A percentile compares a stretch with the other conserved stretches of the same genome.
phyloP scores from a whole-genome alignment of 2,888 invertebrate species.

The Chloroclysta siterata region DNA sequence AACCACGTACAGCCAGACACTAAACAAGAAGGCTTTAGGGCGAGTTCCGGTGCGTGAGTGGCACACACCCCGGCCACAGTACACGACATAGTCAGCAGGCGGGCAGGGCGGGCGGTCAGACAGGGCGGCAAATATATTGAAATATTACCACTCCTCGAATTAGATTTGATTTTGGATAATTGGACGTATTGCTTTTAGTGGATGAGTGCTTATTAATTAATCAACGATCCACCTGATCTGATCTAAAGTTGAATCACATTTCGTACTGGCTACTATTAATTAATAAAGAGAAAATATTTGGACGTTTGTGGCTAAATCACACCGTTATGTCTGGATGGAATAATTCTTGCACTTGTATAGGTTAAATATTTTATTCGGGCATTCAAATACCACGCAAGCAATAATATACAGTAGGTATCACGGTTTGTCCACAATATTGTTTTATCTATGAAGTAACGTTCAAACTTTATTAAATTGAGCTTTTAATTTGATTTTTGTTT shows the following conservation, averaged over 20 bases:
- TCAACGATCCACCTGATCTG: conserved; percentile 14
- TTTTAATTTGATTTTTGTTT: too few relatives aligned
- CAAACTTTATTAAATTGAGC: too few relatives aligned
- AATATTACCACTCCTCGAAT: conserved; percentile 54
- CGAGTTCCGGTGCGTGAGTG: conserved; percentile 65
- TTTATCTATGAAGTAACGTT: too few relatives aligned
- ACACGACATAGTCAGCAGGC: conserved; percentile 22
- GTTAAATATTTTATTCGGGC: too few relatives aligned
- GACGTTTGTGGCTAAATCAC: too few relatives aligned
- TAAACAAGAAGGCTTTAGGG: conserved; percentile 59
- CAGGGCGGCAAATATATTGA: conserved; percentile 42
- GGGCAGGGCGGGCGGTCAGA: conserved; percentile 44
- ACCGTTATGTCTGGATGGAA: too few relatives aligned
- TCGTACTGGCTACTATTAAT: not conserved
- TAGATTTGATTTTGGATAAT: conserved; percentile 50
- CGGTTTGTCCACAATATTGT: too few relatives aligned
- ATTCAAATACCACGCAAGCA: too few relatives aligned
- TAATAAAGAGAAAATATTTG: too few relatives aligned
- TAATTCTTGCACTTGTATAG: too few relatives aligned
- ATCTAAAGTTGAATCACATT: conserved; percentile 6
- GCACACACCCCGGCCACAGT: conserved; percentile 38
- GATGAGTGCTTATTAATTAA: conserved; percentile 39
- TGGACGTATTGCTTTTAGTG: conserved; percentile 43
- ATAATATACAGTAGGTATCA: too few relatives aligned
- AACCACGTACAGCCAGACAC: conserved; percentile 39